A percentile compares a stretch with the other conserved stretches of the same genome.
Evolutionary conservation across 2,888 invertebrate species (phyloP).

Genomic region (Hipparchia semele): DNA sequence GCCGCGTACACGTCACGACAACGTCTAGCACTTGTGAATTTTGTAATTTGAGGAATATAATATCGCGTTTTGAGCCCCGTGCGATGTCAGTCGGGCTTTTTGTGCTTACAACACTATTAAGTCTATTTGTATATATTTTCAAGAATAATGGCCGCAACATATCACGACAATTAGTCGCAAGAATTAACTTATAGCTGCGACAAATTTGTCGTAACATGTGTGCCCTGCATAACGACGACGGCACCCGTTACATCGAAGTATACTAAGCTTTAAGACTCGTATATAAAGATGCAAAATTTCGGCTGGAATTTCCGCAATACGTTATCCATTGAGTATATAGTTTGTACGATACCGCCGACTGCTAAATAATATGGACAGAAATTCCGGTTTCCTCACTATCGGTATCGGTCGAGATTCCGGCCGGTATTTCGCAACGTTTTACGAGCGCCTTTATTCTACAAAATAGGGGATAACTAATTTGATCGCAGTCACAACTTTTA

Average conservation of each 20-base stretch:
- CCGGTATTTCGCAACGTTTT: not conserved
- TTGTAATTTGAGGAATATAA: not conserved
- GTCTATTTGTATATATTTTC: conserved; percentile 6
- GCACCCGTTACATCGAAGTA: conserved; percentile 28
- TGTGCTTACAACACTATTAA: conserved; percentile 15
- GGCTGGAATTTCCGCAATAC: not conserved
- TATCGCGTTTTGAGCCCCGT: conserved; percentile 13
- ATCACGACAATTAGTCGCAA: not conserved
- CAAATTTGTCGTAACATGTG: not conserved
- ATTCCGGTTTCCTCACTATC: too few relatives aligned
- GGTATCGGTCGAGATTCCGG: not conserved
- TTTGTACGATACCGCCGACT: too few relatives aligned
- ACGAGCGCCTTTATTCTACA: not conserved
- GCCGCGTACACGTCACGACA: not conserved
- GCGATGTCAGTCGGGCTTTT: conserved; percentile 14
- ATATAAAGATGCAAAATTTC: not conserved
- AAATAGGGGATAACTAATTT: conserved; percentile 13
- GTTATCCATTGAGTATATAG: not conserved
- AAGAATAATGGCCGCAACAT: not conserved
- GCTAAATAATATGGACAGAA: too few relatives aligned
- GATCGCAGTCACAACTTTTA: conserved; percentile 20
- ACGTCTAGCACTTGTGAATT: not conserved
- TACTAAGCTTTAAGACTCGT: conserved; percentile 16
- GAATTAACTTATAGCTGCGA: not conserved
- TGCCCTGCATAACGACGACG: conserved; percentile 21